A percentile compares a stretch with the other conserved stretches of the same genome.
Evolutionary conservation across 2,113 vertebrate genomes (phyloP).

Genomic region (Calcarius ornatus): DNA sequence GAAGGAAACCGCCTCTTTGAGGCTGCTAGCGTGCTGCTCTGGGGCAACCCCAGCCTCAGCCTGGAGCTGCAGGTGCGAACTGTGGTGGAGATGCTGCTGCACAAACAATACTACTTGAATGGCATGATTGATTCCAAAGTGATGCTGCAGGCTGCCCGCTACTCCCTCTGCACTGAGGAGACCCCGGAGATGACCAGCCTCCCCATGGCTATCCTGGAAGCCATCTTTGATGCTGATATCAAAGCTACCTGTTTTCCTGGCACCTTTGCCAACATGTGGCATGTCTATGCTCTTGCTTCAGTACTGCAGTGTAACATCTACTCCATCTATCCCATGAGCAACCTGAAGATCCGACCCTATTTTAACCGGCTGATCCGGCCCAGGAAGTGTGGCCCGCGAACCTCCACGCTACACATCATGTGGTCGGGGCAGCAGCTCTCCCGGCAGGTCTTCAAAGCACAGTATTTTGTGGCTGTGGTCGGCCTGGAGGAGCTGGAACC

Average conservation of each 20-base stretch:
- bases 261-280: conserved; percentile 96
- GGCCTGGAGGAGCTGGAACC: conserved; percentile 76
- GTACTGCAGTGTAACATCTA: conserved; percentile 90
- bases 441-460: conserved; percentile 81
- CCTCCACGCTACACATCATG: conserved; percentile 88
- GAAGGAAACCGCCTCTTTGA: conserved; percentile 91
- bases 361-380: conserved; percentile 91
- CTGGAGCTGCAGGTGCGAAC: conserved; percentile 92
- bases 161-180: conserved; percentile 91
- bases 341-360: conserved; percentile 92
- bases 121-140: conserved; percentile 97
- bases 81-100: conserved; percentile 91
- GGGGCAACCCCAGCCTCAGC: conserved; percentile 84
- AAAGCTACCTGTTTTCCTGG: conserved; percentile 93
- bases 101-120: conserved; percentile 90
- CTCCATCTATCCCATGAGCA: conserved; percentile 95
- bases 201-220: conserved; percentile 84
- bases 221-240: conserved; percentile 93
- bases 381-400: conserved; percentile 70
- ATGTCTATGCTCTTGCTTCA: conserved; percentile 88
- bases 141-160: conserved; percentile 94
- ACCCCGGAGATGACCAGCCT: conserved; percentile 89
- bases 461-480: conserved; percentile 88
- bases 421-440: conserved; percentile 88
- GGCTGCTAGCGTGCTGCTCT: conserved; percentile 85